These are phyloP conservation scores for Itoplectis maculator DNA, from an alignment of 2,888 invertebrate species.

Conservation along the genomic window DNA sequence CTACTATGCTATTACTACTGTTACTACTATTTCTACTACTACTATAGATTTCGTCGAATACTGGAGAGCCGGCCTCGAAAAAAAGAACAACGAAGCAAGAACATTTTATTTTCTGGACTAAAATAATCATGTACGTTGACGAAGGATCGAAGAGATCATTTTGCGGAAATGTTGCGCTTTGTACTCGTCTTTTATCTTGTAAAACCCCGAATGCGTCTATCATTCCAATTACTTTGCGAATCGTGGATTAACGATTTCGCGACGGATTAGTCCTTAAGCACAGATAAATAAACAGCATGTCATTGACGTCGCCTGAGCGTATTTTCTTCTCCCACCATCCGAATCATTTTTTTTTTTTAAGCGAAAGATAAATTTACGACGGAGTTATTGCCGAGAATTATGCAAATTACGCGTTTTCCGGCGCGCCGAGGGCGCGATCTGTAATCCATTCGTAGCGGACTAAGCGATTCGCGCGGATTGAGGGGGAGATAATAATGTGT, in stretches of 20 bases:
- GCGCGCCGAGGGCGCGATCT: too few species aligned
- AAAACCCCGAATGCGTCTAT: constrained; percentile 23
- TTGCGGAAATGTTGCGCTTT: constrained; percentile 18
- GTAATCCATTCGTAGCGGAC: too few species aligned
- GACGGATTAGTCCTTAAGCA: neutral
- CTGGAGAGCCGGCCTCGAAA: constrained; percentile 63
- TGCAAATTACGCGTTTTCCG: too few species aligned
- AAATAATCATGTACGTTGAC: constrained; percentile 35
- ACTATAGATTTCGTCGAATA: constrained; percentile 61
- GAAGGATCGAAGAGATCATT: constrained; percentile 16
- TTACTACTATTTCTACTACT: constrained; percentile 10
- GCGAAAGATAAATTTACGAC: too few species aligned
- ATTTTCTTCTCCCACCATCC: neutral
- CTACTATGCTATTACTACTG: constrained; percentile 8
- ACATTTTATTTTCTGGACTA: constrained; percentile 23
- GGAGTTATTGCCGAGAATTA: too few species aligned
- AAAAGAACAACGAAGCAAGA: constrained; percentile 24
- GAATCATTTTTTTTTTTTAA: too few species aligned
- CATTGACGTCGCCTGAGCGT: constrained; percentile 30
- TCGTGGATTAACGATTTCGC: constrained; percentile 19
- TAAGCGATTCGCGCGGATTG: too few species aligned
- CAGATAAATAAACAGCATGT: constrained; percentile 40
- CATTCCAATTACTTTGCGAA: constrained; percentile 30
- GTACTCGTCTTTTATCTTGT: constrained; percentile 2
- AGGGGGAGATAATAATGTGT: too few species aligned